Evolutionary conservation across 2,888 invertebrate species (phyloP), one percentile per base, ranked within the genome.

Genomic region (Drosophila emarginata): DNA sequence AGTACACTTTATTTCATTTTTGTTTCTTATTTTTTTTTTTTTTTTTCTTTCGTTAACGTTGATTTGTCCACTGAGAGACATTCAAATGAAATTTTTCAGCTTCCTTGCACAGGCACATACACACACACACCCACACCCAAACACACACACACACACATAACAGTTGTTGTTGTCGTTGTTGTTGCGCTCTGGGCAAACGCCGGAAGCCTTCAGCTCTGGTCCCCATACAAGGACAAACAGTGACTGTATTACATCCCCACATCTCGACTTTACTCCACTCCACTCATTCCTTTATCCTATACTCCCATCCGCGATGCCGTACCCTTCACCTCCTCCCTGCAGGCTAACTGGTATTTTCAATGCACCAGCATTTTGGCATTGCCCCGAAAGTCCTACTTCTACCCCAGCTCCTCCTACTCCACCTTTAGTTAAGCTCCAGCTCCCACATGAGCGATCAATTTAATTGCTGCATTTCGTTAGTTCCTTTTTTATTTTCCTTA

Each of bases 41-140:
- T 40, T 69, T 68, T 52, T 54, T 67, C 65, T 68, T 72, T 68
- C 74, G 88, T 82, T 82, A 82, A 71, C 80, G 87, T 82, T 87
- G 88, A 82, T 87, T 87, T 82, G 88, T 82, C 82, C 86, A 82
- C 80, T 71, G 88, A 87, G 82, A 77, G 73, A 77, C 80, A 87
- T 82, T 87, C 79, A 81, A 85, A 79, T 81, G 72, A 84, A 81
- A 87, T 81, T 77, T 71, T 23, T 23, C 69, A 72, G 68, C 63
- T 69, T 57, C 61, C 37, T 28, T 62, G 21, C 51, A 61, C 50
- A 45, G 50, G 54, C 57, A 63, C 36, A 21, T 14, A 11, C 52
- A 40, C 40, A 40, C 40, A 40, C 14, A 40, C 32, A 12, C 63
- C 65, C 62, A 52, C 62, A 60, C 15, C 53, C 50, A 39, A 39